Percentiles rank a stretch among this genome's conserved stretches.
phyloP scores from a whole-genome alignment of 1,140 invertebrate species.

The Drosophila seguyi region DNA sequence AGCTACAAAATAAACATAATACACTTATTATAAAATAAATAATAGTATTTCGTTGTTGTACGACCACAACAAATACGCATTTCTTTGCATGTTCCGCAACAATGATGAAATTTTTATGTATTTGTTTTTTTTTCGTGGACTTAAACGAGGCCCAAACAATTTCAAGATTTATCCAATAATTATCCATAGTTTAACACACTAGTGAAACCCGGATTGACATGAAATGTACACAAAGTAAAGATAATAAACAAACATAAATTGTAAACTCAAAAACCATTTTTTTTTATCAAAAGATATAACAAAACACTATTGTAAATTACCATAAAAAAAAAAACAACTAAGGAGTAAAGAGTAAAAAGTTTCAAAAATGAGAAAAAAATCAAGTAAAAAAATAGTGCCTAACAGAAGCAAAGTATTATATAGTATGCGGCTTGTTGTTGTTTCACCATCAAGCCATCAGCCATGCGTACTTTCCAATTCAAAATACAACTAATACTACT shows the following conservation, averaged over 20 bases:
- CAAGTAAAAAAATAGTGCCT: conserved; percentile 66
- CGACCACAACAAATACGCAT: conserved; percentile 74
- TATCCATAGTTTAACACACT: conserved; percentile 3
- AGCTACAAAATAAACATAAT: conserved; percentile 30
- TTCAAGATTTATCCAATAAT: conserved; percentile 10
- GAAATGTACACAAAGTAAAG: conserved; percentile 9
- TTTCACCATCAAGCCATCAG: conserved; percentile 16
- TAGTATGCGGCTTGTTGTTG: conserved; percentile 27
- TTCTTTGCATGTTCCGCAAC: conserved; percentile 57
- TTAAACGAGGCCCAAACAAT: conserved; percentile 3
- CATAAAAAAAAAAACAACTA: background rate
- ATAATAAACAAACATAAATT: conserved; percentile 10
- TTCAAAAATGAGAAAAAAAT: conserved; percentile 25
- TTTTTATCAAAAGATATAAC: background rate
- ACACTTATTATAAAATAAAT: conserved; percentile 75
- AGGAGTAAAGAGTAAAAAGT: background rate
- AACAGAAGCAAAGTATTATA: conserved; percentile 69
- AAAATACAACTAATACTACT: conserved; percentile 10
- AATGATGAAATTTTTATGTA: background rate
- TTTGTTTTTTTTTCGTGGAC: background rate
- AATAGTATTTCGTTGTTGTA: conserved; percentile 78
- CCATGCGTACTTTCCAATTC: conserved; percentile 24
- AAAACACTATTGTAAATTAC: conserved; percentile 15
- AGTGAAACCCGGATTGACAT: conserved; percentile 11
- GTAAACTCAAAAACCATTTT: background rate